Evolutionary conservation across 2,888 invertebrate genomes (phyloP), one percentile per base, ranked within the genome.

Genomic region (Zeuzera pyrina): DNA sequence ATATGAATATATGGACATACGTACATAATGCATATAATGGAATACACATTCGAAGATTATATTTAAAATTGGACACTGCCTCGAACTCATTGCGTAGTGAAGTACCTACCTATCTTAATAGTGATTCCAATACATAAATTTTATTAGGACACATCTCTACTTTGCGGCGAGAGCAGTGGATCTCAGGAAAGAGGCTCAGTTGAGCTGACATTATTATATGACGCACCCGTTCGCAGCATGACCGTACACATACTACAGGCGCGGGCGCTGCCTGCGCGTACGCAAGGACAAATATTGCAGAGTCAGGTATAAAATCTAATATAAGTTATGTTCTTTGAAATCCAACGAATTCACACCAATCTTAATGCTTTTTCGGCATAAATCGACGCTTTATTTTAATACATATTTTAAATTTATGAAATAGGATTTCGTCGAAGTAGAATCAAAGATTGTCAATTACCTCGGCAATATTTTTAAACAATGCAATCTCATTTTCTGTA

Each of bases 221-320:
- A 96, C 64, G 93, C 94, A 8, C 93, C 94, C 4, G 93, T 94
- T 77, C 88, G 94, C 37, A 93, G 93, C 76, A 95, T 97, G 93
- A 94, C 94, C 26, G 92, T 97, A 13, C 94, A 95, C 54, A 91
- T 97, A 32, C 85, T 96, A 42, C 95, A 96, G 72, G 96, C 94
- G 0, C 86, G 91, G 30, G 90, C 92, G 29, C 85, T 97, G 49
- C 91, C 93, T 37, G 86, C 89, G 47, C 54, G 62, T 84, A 89
- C 71, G 67, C 57, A 54, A 21, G 68, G 65, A 2, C 74, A 68
- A 36, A 46, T 69, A n/a, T 45, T 81, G 24, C 81, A 81, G 43
- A 81, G 69, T 23, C 79, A 83, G 73, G 74, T 73, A 39, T 11
- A n/a, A n/a, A n/a, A n/a, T n/a, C n/a, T n/a, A n/a, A n/a, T n/a